Conservation (phyloP, 2,888 invertebrate species). For the Amblyjoppa proteus region DNA sequence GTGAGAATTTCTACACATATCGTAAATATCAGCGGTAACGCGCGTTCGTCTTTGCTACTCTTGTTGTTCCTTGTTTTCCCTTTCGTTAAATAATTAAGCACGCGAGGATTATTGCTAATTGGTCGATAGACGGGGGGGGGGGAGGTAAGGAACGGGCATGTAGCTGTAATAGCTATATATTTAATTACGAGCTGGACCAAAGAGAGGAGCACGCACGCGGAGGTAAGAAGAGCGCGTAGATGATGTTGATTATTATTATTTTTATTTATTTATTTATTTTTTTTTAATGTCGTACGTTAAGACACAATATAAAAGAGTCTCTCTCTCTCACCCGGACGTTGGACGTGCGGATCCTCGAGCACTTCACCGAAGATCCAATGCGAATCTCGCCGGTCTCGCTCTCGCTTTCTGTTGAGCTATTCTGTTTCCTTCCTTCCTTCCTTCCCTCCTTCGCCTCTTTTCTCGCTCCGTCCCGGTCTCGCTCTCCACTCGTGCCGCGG, state of each 20-base stretch:
- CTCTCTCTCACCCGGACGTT: slow-evolving; percentile 65
- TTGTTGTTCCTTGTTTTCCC: slow-evolving; percentile 31
- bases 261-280: slow-evolving; percentile 9
- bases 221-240: slow-evolving; percentile 50
- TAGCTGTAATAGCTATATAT: slow-evolving; percentile 54
- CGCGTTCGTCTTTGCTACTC: slow-evolving; percentile 29
- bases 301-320: slow-evolving; percentile 59
- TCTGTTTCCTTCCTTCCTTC: slow-evolving; percentile 47
- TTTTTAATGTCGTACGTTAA: slow-evolving; percentile 50
- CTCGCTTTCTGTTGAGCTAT: slow-evolving; percentile 44
- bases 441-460: slow-evolving; percentile 37
- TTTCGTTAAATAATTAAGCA: slow-evolving; percentile 68
- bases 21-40: slow-evolving; percentile 59
- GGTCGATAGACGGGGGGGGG: slow-evolving; percentile 60
- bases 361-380: slow-evolving; percentile 59
- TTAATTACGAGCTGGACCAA: slow-evolving; percentile 65
- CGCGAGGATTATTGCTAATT: slow-evolving; percentile 70
- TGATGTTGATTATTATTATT: background rate
- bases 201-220: slow-evolving; percentile 58
- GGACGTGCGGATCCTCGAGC: slow-evolving; percentile 57
- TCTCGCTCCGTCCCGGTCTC: slow-evolving; percentile 43
- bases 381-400: slow-evolving; percentile 47
- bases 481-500: slow-evolving; percentile 42
- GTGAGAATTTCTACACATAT: slow-evolving; percentile 50
- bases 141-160: slow-evolving; percentile 10